Percentiles rank a stretch among this genome's conserved stretches.
Evolutionary conservation across 2,113 vertebrate genomes (phyloP).

Genomic region (Lamprologus lemairii): DNA sequence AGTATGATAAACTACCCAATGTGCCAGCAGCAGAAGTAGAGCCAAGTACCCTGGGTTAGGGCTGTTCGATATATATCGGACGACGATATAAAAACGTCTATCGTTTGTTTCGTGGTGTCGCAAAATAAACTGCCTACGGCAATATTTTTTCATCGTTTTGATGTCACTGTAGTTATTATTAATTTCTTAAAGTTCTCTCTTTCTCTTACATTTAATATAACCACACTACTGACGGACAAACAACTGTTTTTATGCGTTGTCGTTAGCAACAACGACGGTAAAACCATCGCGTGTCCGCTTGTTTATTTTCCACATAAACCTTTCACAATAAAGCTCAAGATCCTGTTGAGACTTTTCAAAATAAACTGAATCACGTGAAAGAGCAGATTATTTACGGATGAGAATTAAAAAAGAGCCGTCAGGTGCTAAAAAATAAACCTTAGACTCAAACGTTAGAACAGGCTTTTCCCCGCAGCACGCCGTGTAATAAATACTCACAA

Average conservation of each 20-base stretch:
- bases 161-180: neutral
- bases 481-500: neutral
- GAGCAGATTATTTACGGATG: accelerated
- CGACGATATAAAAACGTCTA: accelerated
- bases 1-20: neutral
- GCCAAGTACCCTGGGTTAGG: neutral
- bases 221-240: accelerated
- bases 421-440: accelerated
- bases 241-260: accelerated
- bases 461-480: too few relatives aligned
- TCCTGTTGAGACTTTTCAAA: neutral
- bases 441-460: too few relatives aligned
- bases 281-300: accelerated
- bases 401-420: accelerated
- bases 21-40: neutral
- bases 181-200: neutral
- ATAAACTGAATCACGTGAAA: accelerated
- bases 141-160: accelerated
- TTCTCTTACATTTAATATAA: neutral
- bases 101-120: neutral
- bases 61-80: neutral
- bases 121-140: accelerated
- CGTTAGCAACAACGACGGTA: accelerated
- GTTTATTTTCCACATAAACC: accelerated
- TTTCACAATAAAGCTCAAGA: neutral